These are phyloP conservation scores for Lagopus leucura DNA, from an alignment of 2,113 vertebrate genomes.

Conservation along the genomic window DNA sequence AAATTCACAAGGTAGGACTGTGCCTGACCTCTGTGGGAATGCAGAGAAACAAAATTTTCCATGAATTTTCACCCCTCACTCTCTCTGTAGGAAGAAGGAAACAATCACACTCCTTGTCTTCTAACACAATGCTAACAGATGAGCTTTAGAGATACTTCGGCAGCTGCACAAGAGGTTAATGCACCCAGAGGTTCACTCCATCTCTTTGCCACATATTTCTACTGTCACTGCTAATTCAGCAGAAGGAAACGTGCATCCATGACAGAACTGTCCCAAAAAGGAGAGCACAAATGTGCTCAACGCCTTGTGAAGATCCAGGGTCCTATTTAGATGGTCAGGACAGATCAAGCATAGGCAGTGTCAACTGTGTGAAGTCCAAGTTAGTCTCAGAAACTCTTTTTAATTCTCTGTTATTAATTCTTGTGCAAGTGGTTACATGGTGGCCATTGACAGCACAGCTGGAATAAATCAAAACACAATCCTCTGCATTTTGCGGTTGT, in stretches of 20 bases:
- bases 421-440: background rate
- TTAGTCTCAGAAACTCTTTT: background rate
- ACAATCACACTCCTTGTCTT: background rate
- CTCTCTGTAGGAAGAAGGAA: background rate
- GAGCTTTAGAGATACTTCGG: background rate
- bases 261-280: background rate
- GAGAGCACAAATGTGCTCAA: background rate
- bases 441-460: accelerated
- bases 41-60: background rate
- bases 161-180: background rate
- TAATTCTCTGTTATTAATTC: background rate
- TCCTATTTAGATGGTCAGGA: background rate
- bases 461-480: background rate
- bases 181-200: background rate
- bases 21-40: background rate
- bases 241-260: accelerated
- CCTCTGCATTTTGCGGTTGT: background rate
- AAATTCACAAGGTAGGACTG: background rate
- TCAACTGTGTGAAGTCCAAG: background rate
- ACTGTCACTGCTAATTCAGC: background rate
- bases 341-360: background rate
- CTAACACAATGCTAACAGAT: background rate
- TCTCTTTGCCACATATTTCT: background rate
- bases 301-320: background rate
- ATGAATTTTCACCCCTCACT: background rate